phyloP scores from a whole-genome alignment of 2,797 vertebrate genomes.

The Chelmon rostratus region DNA sequence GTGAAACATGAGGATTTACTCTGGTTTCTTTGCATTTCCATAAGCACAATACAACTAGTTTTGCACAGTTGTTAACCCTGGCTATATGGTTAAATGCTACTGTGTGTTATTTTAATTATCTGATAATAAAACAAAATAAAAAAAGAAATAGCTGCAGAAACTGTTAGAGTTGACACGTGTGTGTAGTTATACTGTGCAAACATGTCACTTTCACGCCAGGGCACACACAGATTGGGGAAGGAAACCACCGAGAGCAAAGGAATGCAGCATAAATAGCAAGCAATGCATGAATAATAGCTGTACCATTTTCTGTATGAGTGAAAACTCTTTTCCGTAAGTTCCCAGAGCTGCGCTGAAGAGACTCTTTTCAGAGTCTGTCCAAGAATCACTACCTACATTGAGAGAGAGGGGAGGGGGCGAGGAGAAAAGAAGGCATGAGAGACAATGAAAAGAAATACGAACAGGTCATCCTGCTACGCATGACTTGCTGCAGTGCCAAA shows the following conservation, averaged over 20 bases:
- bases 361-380: slow-evolving; percentile 81
- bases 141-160: neutral
- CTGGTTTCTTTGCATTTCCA: neutral
- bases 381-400: slow-evolving; percentile 81
- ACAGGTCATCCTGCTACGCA: slow-evolving; percentile 11
- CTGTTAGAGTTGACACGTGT: neutral
- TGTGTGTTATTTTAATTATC: neutral
- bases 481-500: neutral
- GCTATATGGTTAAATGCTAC: too few relatives aligned
- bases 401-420: neutral
- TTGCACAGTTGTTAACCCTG: neutral
- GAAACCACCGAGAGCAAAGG: neutral
- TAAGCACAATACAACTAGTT: neutral
- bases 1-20: neutral
- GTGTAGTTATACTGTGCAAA: neutral
- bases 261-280: neutral
- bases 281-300: neutral
- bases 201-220: too few relatives aligned
- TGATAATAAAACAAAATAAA: neutral
- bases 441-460: slow-evolving; percentile 42
- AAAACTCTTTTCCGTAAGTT: slow-evolving; percentile 85
- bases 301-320: slow-evolving; percentile 84
- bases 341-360: slow-evolving; percentile 78
- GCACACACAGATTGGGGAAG: neutral
- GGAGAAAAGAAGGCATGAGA: slow-evolving; percentile 4